These are phyloP conservation scores for Plutella xylostella DNA, from an alignment of 2,888 invertebrate species.

Conservation along the genomic window DNA sequence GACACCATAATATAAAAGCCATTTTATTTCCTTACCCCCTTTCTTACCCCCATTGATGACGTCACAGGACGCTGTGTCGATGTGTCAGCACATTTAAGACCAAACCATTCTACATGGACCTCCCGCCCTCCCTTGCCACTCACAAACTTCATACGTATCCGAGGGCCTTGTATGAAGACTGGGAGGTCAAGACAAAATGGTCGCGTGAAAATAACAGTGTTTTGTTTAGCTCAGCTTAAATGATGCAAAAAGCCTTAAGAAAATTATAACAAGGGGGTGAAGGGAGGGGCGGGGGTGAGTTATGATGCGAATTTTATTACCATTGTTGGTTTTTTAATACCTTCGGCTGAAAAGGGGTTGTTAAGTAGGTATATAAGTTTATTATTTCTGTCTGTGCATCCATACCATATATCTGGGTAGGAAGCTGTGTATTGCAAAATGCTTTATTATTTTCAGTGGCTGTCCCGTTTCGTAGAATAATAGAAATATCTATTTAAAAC, in stretches of 20 bases:
- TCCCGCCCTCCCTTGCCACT: constrained; percentile 8
- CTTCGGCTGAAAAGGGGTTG: no score
- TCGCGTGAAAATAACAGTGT: constrained; percentile 19
- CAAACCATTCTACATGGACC: constrained; percentile 21
- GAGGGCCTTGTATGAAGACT: constrained; percentile 13
- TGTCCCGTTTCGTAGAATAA: no score
- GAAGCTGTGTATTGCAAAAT: no score
- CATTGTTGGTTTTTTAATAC: no score
- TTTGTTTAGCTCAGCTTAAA: constrained; percentile 39
- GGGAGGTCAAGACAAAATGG: constrained; percentile 27
- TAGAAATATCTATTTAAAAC: no score
- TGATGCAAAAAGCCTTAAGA: constrained; percentile 24
- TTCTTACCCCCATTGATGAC: constrained; percentile 17
- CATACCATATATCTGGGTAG: no score
- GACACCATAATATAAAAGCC: background rate
- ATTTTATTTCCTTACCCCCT: background rate
- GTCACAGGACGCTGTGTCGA: constrained; percentile 21
- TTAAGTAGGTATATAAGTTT: no score
- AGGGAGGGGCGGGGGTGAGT: background rate
- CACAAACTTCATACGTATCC: constrained; percentile 8
- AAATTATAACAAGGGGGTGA: constrained; percentile 8
- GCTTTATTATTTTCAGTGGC: no score
- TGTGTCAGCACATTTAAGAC: constrained; percentile 25
- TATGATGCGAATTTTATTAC: constrained; percentile 5
- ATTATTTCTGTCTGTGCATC: no score